A percentile compares a stretch with the other conserved stretches of the same genome.
Evolutionary conservation across 2,113 vertebrate genomes (phyloP).

Genomic region (Bos indicus): DNA sequence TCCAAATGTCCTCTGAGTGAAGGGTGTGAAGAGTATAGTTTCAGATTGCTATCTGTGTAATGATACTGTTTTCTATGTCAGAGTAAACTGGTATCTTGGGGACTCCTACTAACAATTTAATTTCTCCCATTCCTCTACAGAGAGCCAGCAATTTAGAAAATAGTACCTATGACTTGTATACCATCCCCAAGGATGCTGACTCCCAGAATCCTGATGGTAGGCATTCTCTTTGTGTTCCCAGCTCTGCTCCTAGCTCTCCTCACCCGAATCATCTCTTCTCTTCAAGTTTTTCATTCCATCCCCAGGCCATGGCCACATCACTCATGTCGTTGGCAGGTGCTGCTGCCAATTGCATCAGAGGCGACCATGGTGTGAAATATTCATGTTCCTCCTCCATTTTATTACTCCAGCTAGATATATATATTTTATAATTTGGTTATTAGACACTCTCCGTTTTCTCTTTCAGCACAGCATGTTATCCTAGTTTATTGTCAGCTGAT

Average conservation of each 20-base stretch:
- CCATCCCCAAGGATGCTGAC: constrained; percentile 95
- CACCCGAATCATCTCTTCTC: not conserved
- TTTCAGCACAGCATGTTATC: constrained; percentile 73
- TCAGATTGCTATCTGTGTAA: not conserved
- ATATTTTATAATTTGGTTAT: constrained; percentile 83
- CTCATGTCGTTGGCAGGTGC: constrained; percentile 67
- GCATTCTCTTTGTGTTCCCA: not conserved
- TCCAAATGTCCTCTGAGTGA: not conserved
- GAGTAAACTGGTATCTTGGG: not conserved
- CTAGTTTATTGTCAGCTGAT: constrained; percentile 68
- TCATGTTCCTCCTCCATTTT: constrained; percentile 74
- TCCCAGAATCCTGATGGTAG: constrained; percentile 97
- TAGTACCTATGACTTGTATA: constrained; percentile 97
- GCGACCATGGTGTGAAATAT: constrained; percentile 77
- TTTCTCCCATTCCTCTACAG: constrained; percentile 71
- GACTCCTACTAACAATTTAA: not conserved
- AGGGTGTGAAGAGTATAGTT: not conserved
- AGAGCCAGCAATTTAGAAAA: constrained; percentile 98
- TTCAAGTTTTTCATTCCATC: constrained; percentile 44
- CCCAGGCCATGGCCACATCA: constrained; percentile 41
- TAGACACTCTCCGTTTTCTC: constrained; percentile 70
- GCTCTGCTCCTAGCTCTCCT: not conserved
- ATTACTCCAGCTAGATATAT: constrained; percentile 75
- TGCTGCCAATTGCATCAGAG: constrained; percentile 60
- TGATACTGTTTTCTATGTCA: not conserved